Conservation (phyloP, 2,113 vertebrate species). For the Orientallactaga bullata region DNA sequence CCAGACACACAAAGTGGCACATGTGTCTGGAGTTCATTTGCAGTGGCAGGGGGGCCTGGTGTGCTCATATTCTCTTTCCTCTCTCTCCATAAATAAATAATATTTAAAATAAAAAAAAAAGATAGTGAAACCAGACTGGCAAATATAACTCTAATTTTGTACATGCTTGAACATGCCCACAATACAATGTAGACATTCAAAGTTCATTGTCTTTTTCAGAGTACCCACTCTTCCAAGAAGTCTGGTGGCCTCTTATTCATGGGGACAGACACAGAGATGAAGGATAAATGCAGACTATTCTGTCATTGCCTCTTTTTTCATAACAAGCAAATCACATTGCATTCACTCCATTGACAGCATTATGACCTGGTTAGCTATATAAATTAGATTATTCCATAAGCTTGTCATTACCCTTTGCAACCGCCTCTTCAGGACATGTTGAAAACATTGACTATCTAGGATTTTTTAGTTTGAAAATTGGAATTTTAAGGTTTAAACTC, state of each 20-base stretch:
- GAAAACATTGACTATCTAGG: not conserved
- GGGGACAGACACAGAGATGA: not conserved
- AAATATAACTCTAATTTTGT: not conserved
- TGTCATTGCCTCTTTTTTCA: not conserved
- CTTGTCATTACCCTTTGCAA: not conserved
- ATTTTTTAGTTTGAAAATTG: not conserved
- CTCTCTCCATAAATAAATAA: no score
- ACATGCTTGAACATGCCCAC: not conserved
- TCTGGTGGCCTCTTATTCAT: not conserved
- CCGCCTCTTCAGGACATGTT: not conserved
- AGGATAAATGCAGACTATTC: not conserved
- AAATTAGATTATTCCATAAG: slow-evolving; percentile 5
- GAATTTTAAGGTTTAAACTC: not conserved
- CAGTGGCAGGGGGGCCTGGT: no score
- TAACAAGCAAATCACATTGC: not conserved
- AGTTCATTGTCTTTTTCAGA: not conserved
- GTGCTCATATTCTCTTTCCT: no score
- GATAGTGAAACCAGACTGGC: not conserved
- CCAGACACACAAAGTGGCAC: no score
- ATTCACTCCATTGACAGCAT: not conserved
- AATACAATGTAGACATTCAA: not conserved
- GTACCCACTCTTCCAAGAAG: not conserved
- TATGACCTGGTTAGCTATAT: not conserved
- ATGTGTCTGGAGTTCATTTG: no score
- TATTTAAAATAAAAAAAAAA: no score